phyloP scores from a whole-genome alignment of 1,140 invertebrate species.

The Ostrea edulis region DNA sequence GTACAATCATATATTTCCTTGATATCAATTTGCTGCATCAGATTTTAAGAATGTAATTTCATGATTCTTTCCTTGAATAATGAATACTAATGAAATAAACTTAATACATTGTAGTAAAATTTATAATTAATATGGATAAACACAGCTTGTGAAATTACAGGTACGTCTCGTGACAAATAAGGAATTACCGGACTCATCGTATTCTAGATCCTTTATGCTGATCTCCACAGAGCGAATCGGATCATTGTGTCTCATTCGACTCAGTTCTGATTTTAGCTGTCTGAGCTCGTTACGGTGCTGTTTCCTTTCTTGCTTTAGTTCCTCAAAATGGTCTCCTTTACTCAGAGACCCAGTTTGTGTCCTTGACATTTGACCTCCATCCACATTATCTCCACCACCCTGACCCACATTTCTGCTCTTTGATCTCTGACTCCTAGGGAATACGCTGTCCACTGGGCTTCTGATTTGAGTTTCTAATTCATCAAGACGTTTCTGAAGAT shows the following conservation, averaged over 20 bases:
- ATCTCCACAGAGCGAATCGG: constrained; percentile 68
- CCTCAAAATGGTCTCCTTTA: constrained; percentile 61
- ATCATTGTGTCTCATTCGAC: constrained; percentile 60
- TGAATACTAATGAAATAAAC: too few species aligned
- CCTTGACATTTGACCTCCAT: not conserved
- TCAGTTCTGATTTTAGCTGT: constrained; percentile 66
- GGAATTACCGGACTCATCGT: constrained; percentile 65
- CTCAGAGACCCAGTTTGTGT: constrained; percentile 49
- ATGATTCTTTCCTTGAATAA: too few species aligned
- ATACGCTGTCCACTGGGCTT: not conserved
- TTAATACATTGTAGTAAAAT: not conserved
- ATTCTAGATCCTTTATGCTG: constrained; percentile 64
- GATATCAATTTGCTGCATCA: too few species aligned
- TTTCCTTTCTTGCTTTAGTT: constrained; percentile 66
- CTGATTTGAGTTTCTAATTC: constrained; percentile 52
- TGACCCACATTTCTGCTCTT: constrained; percentile 14
- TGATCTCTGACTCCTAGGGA: not conserved
- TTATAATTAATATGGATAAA: not conserved
- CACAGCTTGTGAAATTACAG: too few species aligned
- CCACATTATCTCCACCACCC: not conserved
- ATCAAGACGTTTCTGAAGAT: constrained; percentile 58
- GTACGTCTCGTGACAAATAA: not conserved
- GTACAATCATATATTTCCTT: too few species aligned
- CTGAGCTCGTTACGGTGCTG: constrained; percentile 65
- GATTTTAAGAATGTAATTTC: too few species aligned